These are phyloP conservation scores for Tineola bisselliella DNA, from an alignment of 2,888 invertebrate species.

Conservation along the genomic window DNA sequence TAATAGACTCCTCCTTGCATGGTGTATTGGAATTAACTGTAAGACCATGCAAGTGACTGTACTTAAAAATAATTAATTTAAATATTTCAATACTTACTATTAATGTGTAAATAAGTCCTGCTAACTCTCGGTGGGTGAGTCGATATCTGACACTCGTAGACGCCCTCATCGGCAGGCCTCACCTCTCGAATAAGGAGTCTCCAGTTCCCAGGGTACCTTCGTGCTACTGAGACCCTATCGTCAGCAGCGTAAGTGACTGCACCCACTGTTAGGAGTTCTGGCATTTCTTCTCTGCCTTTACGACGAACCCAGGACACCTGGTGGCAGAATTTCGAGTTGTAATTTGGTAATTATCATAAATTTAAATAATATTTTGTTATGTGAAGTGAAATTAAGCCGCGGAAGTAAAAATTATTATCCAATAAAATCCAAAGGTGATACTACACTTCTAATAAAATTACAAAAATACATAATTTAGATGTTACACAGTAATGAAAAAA, in stretches of 20 bases:
- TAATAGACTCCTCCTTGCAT: too few species aligned
- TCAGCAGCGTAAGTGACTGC: conserved; percentile 75
- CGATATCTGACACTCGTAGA: conserved; percentile 78
- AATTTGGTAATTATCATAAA: too few species aligned
- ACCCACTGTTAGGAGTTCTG: conserved; percentile 75
- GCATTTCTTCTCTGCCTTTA: conserved; percentile 66
- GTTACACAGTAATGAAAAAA: too few species aligned
- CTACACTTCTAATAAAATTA: too few species aligned
- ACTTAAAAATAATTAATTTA: too few species aligned
- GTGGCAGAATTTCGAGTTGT: neutral
- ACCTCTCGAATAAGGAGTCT: conserved; percentile 72
- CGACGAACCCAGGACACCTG: conserved; percentile 79
- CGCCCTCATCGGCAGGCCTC: conserved; percentile 72
- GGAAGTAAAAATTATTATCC: too few species aligned
- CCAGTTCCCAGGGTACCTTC: conserved; percentile 72
- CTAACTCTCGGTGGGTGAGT: conserved; percentile 77
- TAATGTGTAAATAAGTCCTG: conserved; percentile 72
- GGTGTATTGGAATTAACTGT: too few species aligned
- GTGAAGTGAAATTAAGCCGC: too few species aligned
- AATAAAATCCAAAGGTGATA: too few species aligned
- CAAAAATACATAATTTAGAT: too few species aligned
- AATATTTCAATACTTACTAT: conserved; percentile 64
- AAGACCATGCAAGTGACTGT: too few species aligned
- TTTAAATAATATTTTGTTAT: too few species aligned
- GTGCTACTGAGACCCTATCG: conserved; percentile 71